phyloP scores from a whole-genome alignment of 2,113 vertebrate genomes.

The Zosterops borbonicus region DNA sequence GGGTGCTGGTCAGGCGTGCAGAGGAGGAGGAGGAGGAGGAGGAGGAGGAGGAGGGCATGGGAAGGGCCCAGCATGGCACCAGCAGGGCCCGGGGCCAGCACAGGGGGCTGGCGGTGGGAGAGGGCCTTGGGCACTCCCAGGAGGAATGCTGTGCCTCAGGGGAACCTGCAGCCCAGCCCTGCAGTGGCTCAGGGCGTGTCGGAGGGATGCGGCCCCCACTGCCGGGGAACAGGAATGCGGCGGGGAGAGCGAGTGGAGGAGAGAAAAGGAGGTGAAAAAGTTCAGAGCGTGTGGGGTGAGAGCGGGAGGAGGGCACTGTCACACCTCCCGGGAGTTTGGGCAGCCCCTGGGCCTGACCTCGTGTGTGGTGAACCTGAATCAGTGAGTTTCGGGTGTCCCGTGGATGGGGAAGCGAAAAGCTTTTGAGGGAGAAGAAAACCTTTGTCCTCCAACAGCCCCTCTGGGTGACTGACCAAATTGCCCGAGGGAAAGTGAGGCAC shows the following conservation, averaged over 20 bases:
- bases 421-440: background rate
- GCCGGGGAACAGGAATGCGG: accelerated
- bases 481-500: background rate
- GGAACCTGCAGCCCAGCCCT: background rate
- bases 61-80: background rate
- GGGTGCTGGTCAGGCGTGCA: background rate
- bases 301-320: accelerated
- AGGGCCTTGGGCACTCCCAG: background rate
- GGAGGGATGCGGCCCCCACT: background rate
- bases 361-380: accelerated
- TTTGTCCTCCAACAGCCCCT: background rate
- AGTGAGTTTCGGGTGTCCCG: accelerated
- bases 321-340: background rate
- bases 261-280: background rate
- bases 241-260: background rate
- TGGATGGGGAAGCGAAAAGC: background rate
- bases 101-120: background rate
- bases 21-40: background rate
- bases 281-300: background rate
- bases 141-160: background rate
- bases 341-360: background rate
- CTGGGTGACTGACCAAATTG: background rate
- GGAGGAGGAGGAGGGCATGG: background rate
- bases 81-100: background rate
- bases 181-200: accelerated